Conservation (phyloP, 2,888 invertebrate genomes). For the Platynereis dumerilii region DNA sequence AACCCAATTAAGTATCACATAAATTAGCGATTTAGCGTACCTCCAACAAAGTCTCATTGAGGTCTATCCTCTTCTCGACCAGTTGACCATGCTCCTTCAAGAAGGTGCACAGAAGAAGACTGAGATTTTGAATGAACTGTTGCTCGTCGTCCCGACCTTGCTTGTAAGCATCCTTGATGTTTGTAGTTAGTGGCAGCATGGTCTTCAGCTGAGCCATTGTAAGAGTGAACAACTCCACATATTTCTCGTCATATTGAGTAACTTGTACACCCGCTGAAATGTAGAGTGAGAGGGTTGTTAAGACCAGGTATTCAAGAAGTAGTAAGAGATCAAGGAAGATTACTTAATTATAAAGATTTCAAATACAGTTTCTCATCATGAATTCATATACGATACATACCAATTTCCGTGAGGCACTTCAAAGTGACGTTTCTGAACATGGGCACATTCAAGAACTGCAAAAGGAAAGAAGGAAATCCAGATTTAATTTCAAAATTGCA, state of each 20-base stretch:
- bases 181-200: constrained; percentile 89
- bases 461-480: no score
- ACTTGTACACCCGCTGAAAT: constrained; percentile 77
- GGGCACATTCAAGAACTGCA: constrained; percentile 91
- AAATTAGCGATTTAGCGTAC: constrained; percentile 40
- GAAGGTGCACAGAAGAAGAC: constrained; percentile 95
- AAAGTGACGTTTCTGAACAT: constrained; percentile 97
- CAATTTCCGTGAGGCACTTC: constrained; percentile 98
- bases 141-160: constrained; percentile 95
- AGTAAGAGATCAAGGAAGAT: no score
- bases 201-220: constrained; percentile 90
- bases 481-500: no score
- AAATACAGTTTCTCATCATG: no score
- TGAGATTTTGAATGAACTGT: constrained; percentile 97
- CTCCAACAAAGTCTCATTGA: constrained; percentile 76
- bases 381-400: constrained; percentile 54
- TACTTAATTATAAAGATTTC: no score
- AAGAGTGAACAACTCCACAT: constrained; percentile 86
- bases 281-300: no score
- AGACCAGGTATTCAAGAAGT: no score
- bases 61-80: constrained; percentile 71
- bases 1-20: no score
- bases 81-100: constrained; percentile 88
- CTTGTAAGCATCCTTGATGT: constrained; percentile 93
- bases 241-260: constrained; percentile 87